phyloP scores from a whole-genome alignment of 2,888 invertebrate genomes.

The Nematopogon swammerdamellus region DNA sequence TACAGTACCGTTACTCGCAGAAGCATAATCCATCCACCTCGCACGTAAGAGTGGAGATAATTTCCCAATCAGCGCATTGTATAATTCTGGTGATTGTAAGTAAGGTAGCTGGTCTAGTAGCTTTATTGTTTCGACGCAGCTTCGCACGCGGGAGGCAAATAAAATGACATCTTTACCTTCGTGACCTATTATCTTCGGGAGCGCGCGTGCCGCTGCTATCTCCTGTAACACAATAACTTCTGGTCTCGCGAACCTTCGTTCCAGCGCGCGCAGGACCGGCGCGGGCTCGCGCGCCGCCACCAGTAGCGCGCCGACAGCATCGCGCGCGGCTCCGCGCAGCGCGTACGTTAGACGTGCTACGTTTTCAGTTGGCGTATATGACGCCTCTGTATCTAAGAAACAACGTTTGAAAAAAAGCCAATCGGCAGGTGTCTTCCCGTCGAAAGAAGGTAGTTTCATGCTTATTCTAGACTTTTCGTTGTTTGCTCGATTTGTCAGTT shows the following conservation, averaged over 20 bases:
- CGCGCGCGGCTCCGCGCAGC: neutral
- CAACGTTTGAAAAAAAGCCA: neutral
- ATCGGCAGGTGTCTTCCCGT: neutral
- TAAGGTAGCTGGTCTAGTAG: neutral
- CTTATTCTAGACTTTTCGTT: neutral
- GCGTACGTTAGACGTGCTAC: neutral
- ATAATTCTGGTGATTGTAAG: neutral
- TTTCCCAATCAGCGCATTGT: too few species aligned
- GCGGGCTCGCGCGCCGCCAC: neutral
- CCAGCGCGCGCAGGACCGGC: neutral
- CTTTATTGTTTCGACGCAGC: neutral
- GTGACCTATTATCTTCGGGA: neutral
- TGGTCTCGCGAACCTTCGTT: neutral
- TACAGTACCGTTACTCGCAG: too few species aligned
- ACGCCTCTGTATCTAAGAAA: neutral
- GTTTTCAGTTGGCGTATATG: neutral
- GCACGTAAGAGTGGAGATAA: too few species aligned
- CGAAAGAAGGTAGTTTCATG: neutral
- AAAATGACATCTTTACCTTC: neutral
- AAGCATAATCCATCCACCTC: too few species aligned
- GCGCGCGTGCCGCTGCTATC: neutral
- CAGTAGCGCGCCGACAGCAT: neutral
- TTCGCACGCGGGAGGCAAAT: neutral
- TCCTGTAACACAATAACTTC: neutral
- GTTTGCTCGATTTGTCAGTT: conserved; percentile 3